Evolutionary conservation across 2,888 invertebrate species (phyloP).

Genomic region (Lepas anatifera): DNA sequence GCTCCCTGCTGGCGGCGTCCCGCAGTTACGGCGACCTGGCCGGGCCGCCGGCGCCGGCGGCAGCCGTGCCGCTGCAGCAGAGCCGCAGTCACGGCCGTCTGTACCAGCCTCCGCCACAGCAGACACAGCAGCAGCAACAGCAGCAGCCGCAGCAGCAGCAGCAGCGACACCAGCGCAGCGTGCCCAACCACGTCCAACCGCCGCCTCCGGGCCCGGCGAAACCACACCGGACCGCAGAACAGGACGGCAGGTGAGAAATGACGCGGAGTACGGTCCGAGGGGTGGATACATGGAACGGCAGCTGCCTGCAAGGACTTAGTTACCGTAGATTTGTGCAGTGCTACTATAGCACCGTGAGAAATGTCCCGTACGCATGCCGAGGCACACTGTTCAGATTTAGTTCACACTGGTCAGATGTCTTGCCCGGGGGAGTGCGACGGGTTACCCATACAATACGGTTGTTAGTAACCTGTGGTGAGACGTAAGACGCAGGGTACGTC

Average conservation of each 20-base stretch:
- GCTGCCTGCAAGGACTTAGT: no score
- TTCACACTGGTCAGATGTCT: no score
- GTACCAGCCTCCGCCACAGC: neutral
- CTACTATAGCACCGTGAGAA: no score
- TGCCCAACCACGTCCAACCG: neutral
- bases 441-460: no score
- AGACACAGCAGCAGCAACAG: neutral
- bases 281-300: no score
- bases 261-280: no score
- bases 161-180: neutral
- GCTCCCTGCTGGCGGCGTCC: conserved; percentile 20
- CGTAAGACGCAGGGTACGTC: no score
- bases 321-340: no score
- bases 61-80: neutral
- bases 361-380: no score
- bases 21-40: neutral
- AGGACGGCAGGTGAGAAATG: conserved; percentile 29
- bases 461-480: no score
- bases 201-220: conserved; percentile 35
- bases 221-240: conserved; percentile 39
- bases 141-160: conserved; percentile 30
- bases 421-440: no score
- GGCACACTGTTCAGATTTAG: no score
- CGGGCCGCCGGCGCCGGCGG: neutral
- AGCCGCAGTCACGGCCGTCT: conserved; percentile 2